phyloP scores from a whole-genome alignment of 2,888 invertebrate genomes.

The Polymixis flavicincta region DNA sequence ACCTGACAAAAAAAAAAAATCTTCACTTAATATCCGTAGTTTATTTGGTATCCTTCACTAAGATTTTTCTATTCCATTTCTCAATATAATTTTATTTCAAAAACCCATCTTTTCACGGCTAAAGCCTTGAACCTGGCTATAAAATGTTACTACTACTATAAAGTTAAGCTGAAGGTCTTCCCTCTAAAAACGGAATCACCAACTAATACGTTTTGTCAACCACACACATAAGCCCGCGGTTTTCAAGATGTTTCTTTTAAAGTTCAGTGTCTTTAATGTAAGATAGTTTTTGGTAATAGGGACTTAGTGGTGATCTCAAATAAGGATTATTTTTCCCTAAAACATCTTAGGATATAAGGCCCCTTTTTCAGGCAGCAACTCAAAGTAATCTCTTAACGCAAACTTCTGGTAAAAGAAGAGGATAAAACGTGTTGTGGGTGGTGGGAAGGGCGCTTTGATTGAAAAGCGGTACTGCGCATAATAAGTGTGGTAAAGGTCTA shows the following conservation, averaged over 20 bases:
- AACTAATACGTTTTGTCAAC: constrained; percentile 6
- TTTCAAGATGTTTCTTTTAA: background rate
- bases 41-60: background rate
- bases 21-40: background rate
- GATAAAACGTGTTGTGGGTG: background rate
- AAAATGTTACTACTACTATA: background rate
- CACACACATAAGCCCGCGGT: background rate
- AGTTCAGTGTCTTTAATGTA: background rate
- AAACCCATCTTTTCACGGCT: background rate
- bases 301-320: background rate
- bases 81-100: background rate
- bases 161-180: background rate
- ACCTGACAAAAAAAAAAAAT: too few species aligned
- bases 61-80: background rate
- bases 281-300: background rate
- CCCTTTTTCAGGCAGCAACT: background rate
- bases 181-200: background rate
- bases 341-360: background rate
- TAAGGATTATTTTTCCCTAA: background rate
- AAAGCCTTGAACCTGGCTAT: background rate
- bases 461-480: constrained; percentile 42
- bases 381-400: background rate
- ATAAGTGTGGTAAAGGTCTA: constrained; percentile 45
- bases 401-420: background rate
- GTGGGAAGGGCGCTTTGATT: constrained; percentile 14